Conservation (phyloP, 2,113 vertebrate genomes). For the Heterotilapia buettikoferi region DNA sequence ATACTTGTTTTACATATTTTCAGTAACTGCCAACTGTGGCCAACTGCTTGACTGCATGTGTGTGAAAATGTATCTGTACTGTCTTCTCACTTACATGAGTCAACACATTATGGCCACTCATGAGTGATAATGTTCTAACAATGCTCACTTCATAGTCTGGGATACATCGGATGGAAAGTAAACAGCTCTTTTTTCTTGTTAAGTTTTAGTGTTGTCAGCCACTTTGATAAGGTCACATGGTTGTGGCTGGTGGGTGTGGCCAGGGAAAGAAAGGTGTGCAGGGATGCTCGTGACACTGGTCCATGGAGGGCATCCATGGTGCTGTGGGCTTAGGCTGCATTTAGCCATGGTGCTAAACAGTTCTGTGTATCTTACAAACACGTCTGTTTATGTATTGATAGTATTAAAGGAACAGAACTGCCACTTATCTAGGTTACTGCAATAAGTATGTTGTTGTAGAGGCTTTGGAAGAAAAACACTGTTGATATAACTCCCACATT, state of each 20-base stretch:
- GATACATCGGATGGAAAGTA: background rate
- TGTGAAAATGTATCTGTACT: background rate
- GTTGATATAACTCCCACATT: background rate
- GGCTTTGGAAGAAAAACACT: background rate
- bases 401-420: background rate
- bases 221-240: background rate
- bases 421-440: background rate
- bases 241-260: background rate
- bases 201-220: background rate
- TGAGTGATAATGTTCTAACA: background rate
- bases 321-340: background rate
- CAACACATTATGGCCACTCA: background rate
- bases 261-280: background rate
- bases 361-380: background rate
- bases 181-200: background rate
- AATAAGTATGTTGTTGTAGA: background rate
- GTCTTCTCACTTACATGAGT: background rate
- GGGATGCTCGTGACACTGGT: background rate
- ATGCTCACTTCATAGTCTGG: background rate
- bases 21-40: background rate
- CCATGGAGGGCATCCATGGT: background rate
- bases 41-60: background rate
- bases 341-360: background rate
- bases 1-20: background rate
- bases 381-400: background rate